Evolutionary conservation across 2,888 invertebrate species (phyloP).

Genomic region (Stenodera caucasica): DNA sequence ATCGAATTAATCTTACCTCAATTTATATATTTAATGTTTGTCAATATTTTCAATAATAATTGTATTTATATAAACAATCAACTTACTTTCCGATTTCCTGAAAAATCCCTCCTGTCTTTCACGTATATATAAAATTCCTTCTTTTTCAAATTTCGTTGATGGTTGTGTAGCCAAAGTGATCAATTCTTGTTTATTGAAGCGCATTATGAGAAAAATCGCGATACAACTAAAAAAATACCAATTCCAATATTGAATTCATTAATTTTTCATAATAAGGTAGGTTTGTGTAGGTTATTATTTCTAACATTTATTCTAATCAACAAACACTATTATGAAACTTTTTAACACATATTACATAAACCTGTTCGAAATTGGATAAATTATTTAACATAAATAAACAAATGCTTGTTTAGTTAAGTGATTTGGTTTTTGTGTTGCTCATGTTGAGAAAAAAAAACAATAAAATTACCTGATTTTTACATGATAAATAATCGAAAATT

Average conservation of each 20-base stretch:
- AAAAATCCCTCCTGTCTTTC: constrained; percentile 92
- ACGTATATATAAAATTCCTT: constrained; percentile 82
- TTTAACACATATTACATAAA: constrained; percentile 1
- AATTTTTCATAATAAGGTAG: constrained; percentile 5
- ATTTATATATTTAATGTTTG: not conserved
- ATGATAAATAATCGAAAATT: not conserved
- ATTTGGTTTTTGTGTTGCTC: not conserved
- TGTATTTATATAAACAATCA: not conserved
- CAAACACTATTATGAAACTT: not conserved
- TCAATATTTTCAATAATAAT: not conserved
- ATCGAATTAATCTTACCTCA: not conserved
- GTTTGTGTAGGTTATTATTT: not conserved
- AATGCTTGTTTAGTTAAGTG: not conserved
- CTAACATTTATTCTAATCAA: not conserved
- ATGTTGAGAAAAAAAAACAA: not conserved
- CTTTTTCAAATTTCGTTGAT: constrained; percentile 86
- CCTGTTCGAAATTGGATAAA: not conserved
- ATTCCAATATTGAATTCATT: not conserved
- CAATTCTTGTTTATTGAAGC: constrained; percentile 89
- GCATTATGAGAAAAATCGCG: constrained; percentile 67
- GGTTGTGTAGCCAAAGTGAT: constrained; percentile 83
- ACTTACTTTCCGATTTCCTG: constrained; percentile 86
- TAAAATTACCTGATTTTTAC: not conserved
- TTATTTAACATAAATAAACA: not conserved
- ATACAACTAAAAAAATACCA: not conserved